These are phyloP conservation scores for Dynastes tityus DNA, from an alignment of 2,888 invertebrate genomes.

Conservation along the genomic window DNA sequence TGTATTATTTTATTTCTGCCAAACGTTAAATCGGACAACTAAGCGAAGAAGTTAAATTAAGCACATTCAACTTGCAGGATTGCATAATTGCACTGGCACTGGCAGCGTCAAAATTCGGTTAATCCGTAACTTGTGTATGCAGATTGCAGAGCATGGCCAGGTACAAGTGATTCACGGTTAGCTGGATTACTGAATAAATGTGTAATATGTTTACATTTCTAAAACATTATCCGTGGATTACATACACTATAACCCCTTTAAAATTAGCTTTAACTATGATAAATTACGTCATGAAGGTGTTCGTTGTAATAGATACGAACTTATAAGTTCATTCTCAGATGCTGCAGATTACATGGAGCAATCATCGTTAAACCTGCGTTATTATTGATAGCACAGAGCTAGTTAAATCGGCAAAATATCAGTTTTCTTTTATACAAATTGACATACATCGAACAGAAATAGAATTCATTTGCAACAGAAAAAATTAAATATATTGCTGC, in stretches of 20 bases:
- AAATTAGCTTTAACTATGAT: background rate
- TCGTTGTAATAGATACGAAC: no score
- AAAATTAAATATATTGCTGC: no score
- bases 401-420: no score
- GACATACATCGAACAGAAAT: no score
- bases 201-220: slow-evolving; percentile 10
- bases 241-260: background rate
- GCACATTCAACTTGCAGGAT: background rate
- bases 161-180: background rate
- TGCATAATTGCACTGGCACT: background rate
- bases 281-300: no score
- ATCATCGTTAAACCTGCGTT: no score
- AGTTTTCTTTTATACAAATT: no score
- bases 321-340: no score
- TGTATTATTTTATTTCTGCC: no score
- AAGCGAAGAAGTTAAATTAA: background rate
- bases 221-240: background rate
- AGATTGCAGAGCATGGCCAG: background rate
- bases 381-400: no score
- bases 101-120: background rate
- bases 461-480: no score
- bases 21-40: background rate
- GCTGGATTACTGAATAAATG: slow-evolving; percentile 10
- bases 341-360: no score
- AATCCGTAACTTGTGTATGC: background rate